A percentile compares a stretch with the other conserved stretches of the same genome.
These are phyloP conservation scores for Trissoscelio sp. DNA, from an alignment of 2,888 invertebrate species.

Conservation along the genomic window DNA sequence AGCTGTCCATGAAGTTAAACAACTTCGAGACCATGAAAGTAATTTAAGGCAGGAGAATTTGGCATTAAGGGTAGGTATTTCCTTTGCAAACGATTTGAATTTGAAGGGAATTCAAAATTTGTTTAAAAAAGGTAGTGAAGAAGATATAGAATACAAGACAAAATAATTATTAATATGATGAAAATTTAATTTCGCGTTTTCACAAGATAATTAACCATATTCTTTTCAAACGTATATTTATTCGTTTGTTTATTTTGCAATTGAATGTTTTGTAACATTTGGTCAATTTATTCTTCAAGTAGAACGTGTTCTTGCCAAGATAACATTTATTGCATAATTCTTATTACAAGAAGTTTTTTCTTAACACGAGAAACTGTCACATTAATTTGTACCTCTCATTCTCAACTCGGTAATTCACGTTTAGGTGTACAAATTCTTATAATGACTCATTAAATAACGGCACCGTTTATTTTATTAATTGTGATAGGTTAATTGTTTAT, in stretches of 20 bases:
- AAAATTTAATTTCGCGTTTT: no score
- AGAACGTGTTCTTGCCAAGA: neutral
- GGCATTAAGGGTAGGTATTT: constrained; percentile 89
- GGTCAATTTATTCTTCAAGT: constrained; percentile 5
- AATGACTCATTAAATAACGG: neutral
- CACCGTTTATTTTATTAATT: constrained; percentile 11
- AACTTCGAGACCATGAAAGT: constrained; percentile 91
- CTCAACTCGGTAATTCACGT: neutral
- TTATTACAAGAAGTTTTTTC: constrained; percentile 28
- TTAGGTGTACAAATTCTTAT: neutral
- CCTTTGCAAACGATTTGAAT: no score
- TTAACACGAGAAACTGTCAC: constrained; percentile 27
- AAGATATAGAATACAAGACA: no score
- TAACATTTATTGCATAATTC: constrained; percentile 12
- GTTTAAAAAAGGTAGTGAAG: no score
- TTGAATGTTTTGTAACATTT: neutral
- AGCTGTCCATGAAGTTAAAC: constrained; percentile 89
- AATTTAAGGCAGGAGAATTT: constrained; percentile 93
- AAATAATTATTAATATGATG: no score
- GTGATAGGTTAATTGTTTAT: neutral
- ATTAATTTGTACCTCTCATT: constrained; percentile 12
- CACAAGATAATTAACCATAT: no score
- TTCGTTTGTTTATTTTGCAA: constrained; percentile 6
- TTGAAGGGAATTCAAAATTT: no score
- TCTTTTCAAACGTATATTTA: no score